These are phyloP conservation scores for Maconellicoccus hirsutus DNA, from an alignment of 1,140 invertebrate genomes.

Conservation along the genomic window DNA sequence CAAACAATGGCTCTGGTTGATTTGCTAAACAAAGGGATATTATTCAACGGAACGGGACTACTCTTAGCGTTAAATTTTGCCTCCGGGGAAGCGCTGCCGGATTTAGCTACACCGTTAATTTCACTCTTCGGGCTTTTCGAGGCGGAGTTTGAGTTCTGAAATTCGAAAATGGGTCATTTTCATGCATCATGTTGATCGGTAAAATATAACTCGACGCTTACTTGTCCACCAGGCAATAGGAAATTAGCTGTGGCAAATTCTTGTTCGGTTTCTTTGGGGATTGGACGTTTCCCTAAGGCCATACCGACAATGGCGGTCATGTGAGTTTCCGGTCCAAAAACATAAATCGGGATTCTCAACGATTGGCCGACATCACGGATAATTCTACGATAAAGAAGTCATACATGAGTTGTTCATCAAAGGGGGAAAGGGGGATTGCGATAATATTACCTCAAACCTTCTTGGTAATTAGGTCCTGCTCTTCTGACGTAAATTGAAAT, in stretches of 20 bases:
- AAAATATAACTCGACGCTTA: background rate
- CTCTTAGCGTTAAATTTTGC: background rate
- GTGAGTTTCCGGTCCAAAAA: slow-evolving; percentile 97
- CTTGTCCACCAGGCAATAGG: slow-evolving; percentile 69
- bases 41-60: background rate
- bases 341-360: slow-evolving; percentile 82
- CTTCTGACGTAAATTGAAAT: slow-evolving; percentile 91
- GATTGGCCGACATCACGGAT: slow-evolving; percentile 81
- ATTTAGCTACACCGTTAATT: background rate
- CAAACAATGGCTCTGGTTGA: slow-evolving; percentile 91
- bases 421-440: no score
- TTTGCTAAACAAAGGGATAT: slow-evolving; percentile 56
- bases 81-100: slow-evolving; percentile 25
- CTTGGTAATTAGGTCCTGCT: slow-evolving; percentile 98
- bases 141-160: background rate
- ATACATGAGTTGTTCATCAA: background rate
- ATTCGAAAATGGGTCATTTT: no score
- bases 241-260: slow-evolving; percentile 84
- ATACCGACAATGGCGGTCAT: slow-evolving; percentile 99
- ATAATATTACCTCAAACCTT: slow-evolving; percentile 58
- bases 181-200: no score
- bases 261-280: slow-evolving; percentile 54
- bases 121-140: background rate
- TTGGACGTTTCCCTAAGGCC: slow-evolving; percentile 82
- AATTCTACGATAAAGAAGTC: slow-evolving; percentile 46